Percentiles rank a stretch among this genome's conserved stretches.
Conservation (phyloP, 2,888 invertebrate species). For the Ceramica pisi region DNA sequence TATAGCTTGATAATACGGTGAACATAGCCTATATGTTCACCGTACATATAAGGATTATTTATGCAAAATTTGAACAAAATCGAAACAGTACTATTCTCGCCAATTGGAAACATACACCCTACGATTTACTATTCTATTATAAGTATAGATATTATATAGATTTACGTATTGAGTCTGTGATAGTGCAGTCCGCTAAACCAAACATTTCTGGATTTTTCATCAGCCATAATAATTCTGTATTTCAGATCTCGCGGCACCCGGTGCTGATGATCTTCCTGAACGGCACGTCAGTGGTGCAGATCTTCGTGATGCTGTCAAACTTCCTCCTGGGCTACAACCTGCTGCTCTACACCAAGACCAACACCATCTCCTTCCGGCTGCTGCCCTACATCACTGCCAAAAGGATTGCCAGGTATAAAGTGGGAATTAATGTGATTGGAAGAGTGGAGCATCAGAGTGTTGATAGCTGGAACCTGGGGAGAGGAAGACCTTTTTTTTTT, state of each 20-base stretch:
- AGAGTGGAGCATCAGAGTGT: too few relatives aligned
- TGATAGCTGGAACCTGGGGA: too few relatives aligned
- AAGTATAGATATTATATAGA: too few relatives aligned
- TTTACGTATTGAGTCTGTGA: too few relatives aligned
- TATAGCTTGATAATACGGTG: too few relatives aligned
- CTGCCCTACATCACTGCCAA: constrained; percentile 73
- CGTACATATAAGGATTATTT: too few relatives aligned
- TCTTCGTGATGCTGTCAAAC: constrained; percentile 79
- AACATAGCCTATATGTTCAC: too few relatives aligned
- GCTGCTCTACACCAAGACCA: constrained; percentile 71
- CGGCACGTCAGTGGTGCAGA: constrained; percentile 79
- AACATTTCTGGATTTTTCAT: neutral
- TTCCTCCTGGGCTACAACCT: constrained; percentile 81
- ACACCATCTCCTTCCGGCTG: constrained; percentile 64
- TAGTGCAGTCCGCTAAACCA: neutral
- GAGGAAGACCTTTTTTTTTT: too few relatives aligned
- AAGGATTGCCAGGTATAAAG: constrained; percentile 69
- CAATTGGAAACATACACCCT: too few relatives aligned
- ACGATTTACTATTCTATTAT: too few relatives aligned
- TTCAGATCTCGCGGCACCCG: constrained; percentile 63
- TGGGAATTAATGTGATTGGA: neutral
- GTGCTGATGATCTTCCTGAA: constrained; percentile 78
- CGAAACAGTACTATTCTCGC: too few relatives aligned
- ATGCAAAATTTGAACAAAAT: too few relatives aligned
- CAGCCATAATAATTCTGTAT: neutral